Evolutionary conservation across 2,797 vertebrate species (phyloP).

Genomic region (Characodon lateralis): DNA sequence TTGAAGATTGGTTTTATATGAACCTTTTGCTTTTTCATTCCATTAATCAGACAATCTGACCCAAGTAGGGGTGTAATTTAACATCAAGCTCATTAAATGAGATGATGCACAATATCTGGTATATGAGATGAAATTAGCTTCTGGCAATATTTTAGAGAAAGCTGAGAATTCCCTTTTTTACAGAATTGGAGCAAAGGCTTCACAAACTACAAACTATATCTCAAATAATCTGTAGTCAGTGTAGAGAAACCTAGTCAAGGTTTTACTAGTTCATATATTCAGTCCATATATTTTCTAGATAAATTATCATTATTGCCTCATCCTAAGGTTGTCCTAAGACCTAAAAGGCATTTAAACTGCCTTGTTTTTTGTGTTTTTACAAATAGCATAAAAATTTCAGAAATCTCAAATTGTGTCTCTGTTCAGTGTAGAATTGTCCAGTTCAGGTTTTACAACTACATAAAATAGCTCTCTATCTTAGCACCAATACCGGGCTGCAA

Average conservation of each 20-base stretch:
- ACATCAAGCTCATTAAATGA: neutral
- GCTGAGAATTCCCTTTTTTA: no score
- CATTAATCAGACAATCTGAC: neutral
- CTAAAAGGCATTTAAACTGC: neutral
- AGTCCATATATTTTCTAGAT: neutral
- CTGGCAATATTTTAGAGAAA: neutral
- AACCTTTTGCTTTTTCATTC: conserved; percentile 1
- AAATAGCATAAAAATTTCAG: neutral
- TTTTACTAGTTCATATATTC: neutral
- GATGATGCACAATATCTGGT: neutral
- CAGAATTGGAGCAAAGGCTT: neutral
- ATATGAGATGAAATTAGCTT: neutral
- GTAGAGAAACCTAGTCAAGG: neutral
- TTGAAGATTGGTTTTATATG: neutral
- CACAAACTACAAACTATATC: neutral
- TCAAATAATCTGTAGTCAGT: neutral
- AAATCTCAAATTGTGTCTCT: neutral
- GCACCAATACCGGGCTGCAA: neutral
- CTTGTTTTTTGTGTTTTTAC: no score
- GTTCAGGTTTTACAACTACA: neutral
- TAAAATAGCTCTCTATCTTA: neutral
- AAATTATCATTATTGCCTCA: neutral
- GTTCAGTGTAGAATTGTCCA: neutral
- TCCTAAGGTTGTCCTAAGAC: neutral
- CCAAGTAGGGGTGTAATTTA: no score